Base-by-base conservation (phyloP, 2,888 invertebrate genomes). In the Lypha dubia region DNA sequence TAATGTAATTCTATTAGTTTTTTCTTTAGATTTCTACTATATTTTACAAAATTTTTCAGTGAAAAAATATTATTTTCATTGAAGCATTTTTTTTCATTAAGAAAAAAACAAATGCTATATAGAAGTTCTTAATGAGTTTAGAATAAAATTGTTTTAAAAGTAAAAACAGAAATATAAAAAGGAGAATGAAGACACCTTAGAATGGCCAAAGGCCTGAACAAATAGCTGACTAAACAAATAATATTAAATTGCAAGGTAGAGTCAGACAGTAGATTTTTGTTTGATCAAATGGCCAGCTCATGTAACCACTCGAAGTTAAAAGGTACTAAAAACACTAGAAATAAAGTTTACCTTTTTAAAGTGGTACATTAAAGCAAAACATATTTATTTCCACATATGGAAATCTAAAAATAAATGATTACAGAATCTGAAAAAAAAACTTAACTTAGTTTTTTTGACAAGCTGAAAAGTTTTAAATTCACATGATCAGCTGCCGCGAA, bases 121-220 rank as follows among this genome's bases (percentile, higher is more conserved):
- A 56, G 15, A 82, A 76, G 46, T 71, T 82, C 46, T 75, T 76
- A 82, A 82, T 65, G 56, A 71, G 70, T 76, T 60, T 49, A 38
- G 28, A 24, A 28, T 13, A 35, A 65, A 56, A 65, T 17, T 22
- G n/a, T 24, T 65, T 35, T 38, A 17, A 6, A 0, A 7, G 38
- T 15, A 62, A 74, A 51, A 22, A 1, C 15, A 35, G 8, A 35
- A 0, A 20, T 6, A 22, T 5, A 1, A 5, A 17, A 1, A 3
- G 4, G 28, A 58, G 17, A 3, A 51, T 38, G 24, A 22, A 46
- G 65, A 75, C 51, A 63, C 11, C 44, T 75, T 74, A 4, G 20
- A 44, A 28, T 53, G 74, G 74, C 32, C 74, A 75, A 53, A 28
- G 28, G 3, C 28, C 28, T 28, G 5, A 5, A 5, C 20, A 74